Evolutionary conservation across 30 jellyfish, hydroid and myxozoan genomes (phyloP), one percentile per base, ranked within the genome.

Genomic region (Aurelia aurita complex sp. Pacific): DNA sequence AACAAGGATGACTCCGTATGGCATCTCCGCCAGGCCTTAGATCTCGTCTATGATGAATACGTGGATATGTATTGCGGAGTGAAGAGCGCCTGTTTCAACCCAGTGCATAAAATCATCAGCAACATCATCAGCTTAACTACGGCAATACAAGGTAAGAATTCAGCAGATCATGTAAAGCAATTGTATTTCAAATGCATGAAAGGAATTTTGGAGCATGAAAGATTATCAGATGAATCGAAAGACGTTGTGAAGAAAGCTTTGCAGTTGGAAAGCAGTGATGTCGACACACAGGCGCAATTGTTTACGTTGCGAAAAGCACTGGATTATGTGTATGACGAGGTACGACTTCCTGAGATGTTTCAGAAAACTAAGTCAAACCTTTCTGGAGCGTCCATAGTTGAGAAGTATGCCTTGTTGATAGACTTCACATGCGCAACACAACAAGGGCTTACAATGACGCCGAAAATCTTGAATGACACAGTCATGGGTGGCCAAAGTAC

Each of bases 401-500:
- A 64, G 18, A 74, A 73, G 60, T 85, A 79, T 35, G 88, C 51
- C 38, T 19, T 63, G 33, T 67, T 88, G 69, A 74, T 88, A 10
- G 97, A 88, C 43, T 88, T 88, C 67, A 71, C 97, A 4, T 77
- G 67, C 23, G 17, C 35, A 23, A 61, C 42, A 7, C 81, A 50
- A 11, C 55, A 74, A 0, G 53, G 17, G 35, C 14, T 73, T 51
- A 61, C 16, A 16, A 76, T 73, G 72, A 54, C 81, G 14, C 86
- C 80, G 15, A 59, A 69, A n/a, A 17, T 88, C 59, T 55, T 88
- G 23, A 88, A 80, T 66, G 97, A 88, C 68, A 88, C 88, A 14
- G 80, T 80, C 23, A 88, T 88, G 97, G 97, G 97, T 59, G 97
- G 97, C 50, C 17, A 54, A 40, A 77, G 91, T 64, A 29, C 57